Base-by-base conservation (phyloP, 2,888 invertebrate genomes). In the Dryobotodes eremita region DNA sequence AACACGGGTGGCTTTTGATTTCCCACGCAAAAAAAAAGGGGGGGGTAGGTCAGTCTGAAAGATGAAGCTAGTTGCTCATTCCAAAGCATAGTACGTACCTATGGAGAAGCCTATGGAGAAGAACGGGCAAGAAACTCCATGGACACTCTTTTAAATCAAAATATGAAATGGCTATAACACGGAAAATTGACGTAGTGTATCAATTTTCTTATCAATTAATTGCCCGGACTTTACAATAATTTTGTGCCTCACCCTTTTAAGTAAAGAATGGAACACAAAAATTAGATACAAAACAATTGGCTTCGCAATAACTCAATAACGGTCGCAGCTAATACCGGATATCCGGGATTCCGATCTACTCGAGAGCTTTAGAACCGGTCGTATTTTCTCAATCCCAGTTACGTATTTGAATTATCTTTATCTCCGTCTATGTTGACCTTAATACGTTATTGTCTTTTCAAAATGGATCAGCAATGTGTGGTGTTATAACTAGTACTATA, bases 301-400 rank as follows among this genome's bases (percentile, higher is more conserved):
- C 65, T 80, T 85, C 31, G 79, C 80, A 78, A 88, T 90, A 90
- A 90, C 85, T 89, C 86, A 86, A 87, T 86, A 87, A 77, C 75
- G 78, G 84, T 79, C 76, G 70, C 77, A 75, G 75, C 71, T 88
- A 89, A 88, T 85, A 76, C 83, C 82, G 76, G 83, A 77, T 86
- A 78, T 83, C 83, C 84, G 80, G 83, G 80, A 86, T 81, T 86
- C 77, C 79, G 72, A 79, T 81, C 36, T 62, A 74, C 82, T 74
- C 73, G 71, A 79, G 68, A 76, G 78, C 81, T 87, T 86, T 87
- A 77, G 48, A 82, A 70, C 46, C 71, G 31, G 36, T 53, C 75
- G 74, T 59, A 76, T 85, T 82, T 85, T 75, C 77, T 85, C 81
- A 77, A 85, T 80, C 64, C 77, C 62, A 69, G 75, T 79, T 66